A percentile compares a stretch with the other conserved stretches of the same genome.
phyloP scores from a whole-genome alignment of 2,888 invertebrate species.

The Lepidochitona cinerea region DNA sequence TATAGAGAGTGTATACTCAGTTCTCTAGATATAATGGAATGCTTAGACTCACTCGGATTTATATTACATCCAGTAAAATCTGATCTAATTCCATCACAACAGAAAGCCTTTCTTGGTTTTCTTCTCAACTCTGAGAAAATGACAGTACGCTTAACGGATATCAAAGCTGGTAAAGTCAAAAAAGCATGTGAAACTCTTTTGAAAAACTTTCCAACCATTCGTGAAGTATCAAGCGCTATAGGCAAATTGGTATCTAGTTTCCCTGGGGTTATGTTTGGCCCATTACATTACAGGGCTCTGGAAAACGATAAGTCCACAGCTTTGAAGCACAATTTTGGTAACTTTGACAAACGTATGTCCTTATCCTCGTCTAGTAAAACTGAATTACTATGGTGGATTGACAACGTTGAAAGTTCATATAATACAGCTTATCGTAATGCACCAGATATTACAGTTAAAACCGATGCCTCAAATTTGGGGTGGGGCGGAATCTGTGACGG shows the following conservation, averaged over 20 bases:
- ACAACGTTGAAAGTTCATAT: too few species aligned
- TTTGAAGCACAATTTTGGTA: slow-evolving; percentile 20
- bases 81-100: slow-evolving; percentile 9
- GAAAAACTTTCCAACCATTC: slow-evolving; percentile 11
- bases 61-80: slow-evolving; percentile 25
- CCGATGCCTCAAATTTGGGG: too few species aligned
- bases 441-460: too few species aligned
- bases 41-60: slow-evolving; percentile 18
- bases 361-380: too few species aligned
- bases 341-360: slow-evolving; percentile 26
- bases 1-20: slow-evolving; percentile 13
- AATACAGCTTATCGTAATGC: too few species aligned
- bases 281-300: slow-evolving; percentile 26
- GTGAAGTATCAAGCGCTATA: slow-evolving; percentile 22
- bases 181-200: slow-evolving; percentile 14
- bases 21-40: slow-evolving; percentile 9
- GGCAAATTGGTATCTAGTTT: slow-evolving; percentile 27
- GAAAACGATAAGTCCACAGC: slow-evolving; percentile 27
- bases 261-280: slow-evolving; percentile 28
- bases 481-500: too few species aligned
- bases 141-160: slow-evolving; percentile 14
- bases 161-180: slow-evolving; percentile 9
- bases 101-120: background rate
- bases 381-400: too few species aligned
- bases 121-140: slow-evolving; percentile 1